phyloP scores from a whole-genome alignment of 1,140 invertebrate genomes.

The Meloidogyne chitwoodi region DNA sequence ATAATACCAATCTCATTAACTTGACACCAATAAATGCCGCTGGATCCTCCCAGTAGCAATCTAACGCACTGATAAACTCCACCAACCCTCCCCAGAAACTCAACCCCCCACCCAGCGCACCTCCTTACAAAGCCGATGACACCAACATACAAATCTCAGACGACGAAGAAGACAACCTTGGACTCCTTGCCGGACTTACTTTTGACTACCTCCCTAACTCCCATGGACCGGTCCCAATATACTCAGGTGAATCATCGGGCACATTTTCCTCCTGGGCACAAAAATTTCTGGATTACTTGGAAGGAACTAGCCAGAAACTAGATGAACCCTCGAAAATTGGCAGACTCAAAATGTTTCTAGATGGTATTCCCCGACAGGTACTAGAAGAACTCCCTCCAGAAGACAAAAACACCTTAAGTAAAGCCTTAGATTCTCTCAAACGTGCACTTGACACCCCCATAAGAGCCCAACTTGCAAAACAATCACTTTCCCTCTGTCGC shows the following conservation, averaged over 20 bases:
- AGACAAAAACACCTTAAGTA: not conserved
- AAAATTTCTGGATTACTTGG: slow-evolving; percentile 4
- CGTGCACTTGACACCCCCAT: not conserved
- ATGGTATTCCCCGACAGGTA: not conserved
- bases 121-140: no score
- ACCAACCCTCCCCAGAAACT: no score
- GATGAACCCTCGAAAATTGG: slow-evolving; percentile 1
- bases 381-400: not conserved
- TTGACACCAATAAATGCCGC: no score
- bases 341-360: not conserved
- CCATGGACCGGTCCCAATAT: not conserved
- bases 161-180: no score
- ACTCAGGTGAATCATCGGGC: not conserved
- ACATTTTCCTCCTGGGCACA: not conserved
- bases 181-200: no score
- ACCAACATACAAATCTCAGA: no score
- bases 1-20: no score
- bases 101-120: no score
- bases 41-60: no score
- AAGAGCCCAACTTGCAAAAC: not conserved
- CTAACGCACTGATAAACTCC: no score
- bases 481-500: not conserved
- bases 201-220: no score
- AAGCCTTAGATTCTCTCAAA: not conserved
- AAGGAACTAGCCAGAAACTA: not conserved